These are phyloP conservation scores for Cirrhinus molitorella DNA, from an alignment of 2,797 vertebrate genomes.

Conservation along the genomic window DNA sequence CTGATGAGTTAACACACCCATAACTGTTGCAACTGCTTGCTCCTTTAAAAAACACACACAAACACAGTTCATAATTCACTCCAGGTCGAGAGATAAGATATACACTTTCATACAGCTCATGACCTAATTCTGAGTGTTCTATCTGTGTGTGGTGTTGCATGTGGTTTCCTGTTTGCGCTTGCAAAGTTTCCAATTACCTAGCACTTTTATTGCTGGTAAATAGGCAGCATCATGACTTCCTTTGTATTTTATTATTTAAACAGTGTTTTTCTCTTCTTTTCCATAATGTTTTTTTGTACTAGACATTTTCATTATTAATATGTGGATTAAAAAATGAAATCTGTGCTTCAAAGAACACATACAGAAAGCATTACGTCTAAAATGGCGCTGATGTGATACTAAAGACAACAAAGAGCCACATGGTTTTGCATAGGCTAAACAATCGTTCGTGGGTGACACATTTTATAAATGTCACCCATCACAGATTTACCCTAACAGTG, in stretches of 20 bases:
- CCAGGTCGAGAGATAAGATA: not conserved
- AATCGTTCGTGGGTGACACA: not conserved
- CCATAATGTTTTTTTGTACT: not conserved
- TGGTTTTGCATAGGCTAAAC: constrained; percentile 29
- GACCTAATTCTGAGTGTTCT: constrained; percentile 6
- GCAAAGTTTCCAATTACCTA: constrained; percentile 4
- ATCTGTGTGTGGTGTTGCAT: not conserved
- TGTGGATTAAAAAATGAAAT: not conserved
- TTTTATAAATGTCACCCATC: not conserved
- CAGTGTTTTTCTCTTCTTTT: not conserved
- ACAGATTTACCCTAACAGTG: not conserved
- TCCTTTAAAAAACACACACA: constrained; percentile 37
- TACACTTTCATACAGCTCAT: not conserved
- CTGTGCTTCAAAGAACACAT: not conserved
- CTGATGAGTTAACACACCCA: constrained; percentile 46
- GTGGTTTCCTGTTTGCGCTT: constrained; percentile 35
- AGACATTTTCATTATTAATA: not conserved
- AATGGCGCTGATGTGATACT: constrained; percentile 38
- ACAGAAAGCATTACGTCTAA: not conserved
- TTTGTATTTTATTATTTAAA: constrained; percentile 3
- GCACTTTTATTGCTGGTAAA: constrained; percentile 5
- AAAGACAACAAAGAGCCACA: constrained; percentile 26
- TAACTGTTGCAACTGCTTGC: constrained; percentile 34
- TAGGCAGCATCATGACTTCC: not conserved
- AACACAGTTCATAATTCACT: not conserved